phyloP scores from a whole-genome alignment of 2,797 vertebrate genomes.

The Bovichtus variegatus region DNA sequence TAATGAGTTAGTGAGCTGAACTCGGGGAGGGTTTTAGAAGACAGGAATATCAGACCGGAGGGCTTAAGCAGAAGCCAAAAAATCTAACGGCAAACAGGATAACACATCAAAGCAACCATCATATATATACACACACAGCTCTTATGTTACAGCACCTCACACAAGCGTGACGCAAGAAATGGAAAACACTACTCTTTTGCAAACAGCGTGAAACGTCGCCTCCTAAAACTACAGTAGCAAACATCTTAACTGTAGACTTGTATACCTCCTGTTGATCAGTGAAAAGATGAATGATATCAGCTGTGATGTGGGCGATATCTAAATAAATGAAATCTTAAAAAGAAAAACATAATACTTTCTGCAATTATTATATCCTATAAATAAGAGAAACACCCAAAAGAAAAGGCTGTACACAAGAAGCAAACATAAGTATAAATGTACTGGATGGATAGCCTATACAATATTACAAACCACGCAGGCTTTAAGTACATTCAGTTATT shows the following conservation, averaged over 20 bases:
- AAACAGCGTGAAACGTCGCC: slow-evolving; percentile 63
- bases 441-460: slow-evolving; percentile 51
- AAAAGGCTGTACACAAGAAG: slow-evolving; percentile 56
- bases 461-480: slow-evolving; percentile 62
- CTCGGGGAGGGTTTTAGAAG: slow-evolving; percentile 23
- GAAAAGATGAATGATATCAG: slow-evolving; percentile 21
- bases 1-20: slow-evolving; percentile 22
- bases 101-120: slow-evolving; percentile 60
- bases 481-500: slow-evolving; percentile 77
- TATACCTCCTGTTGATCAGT: slow-evolving; percentile 16
- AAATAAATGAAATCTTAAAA: slow-evolving; percentile 26
- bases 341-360: slow-evolving; percentile 43
- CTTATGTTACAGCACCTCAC: slow-evolving; percentile 72
- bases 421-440: slow-evolving; percentile 51
- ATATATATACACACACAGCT: slow-evolving; percentile 47
- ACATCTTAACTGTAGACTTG: slow-evolving; percentile 33
- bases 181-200: slow-evolving; percentile 50
- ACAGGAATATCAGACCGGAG: slow-evolving; percentile 18
- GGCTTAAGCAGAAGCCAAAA: slow-evolving; percentile 40
- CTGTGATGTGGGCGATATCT: slow-evolving; percentile 19
- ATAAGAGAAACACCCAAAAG: slow-evolving; percentile 27
- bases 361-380: slow-evolving; percentile 57
- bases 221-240: slow-evolving; percentile 53
- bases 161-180: slow-evolving; percentile 44
- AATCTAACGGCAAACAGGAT: slow-evolving; percentile 44